These are phyloP conservation scores for Hucho hucho DNA, from an alignment of 2,113 vertebrate species.

Conservation along the genomic window DNA sequence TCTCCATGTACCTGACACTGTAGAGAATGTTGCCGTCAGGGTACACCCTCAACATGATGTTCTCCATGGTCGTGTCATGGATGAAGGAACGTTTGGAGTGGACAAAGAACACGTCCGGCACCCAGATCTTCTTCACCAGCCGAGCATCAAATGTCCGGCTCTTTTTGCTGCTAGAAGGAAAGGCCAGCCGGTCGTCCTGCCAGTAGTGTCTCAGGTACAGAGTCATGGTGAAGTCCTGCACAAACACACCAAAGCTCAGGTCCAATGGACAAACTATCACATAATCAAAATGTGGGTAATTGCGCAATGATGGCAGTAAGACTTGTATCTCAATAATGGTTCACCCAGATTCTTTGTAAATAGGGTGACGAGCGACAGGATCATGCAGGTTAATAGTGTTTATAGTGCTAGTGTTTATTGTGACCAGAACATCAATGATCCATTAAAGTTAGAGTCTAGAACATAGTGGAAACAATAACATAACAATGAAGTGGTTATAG, in stretches of 20 bases:
- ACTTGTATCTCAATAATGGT: no score
- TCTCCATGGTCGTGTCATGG: constrained; percentile 89
- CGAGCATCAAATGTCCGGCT: constrained; percentile 90
- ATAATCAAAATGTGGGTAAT: no score
- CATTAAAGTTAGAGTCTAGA: no score
- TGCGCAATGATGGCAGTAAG: no score
- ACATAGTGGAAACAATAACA: no score
- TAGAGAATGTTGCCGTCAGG: constrained; percentile 88
- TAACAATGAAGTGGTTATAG: no score
- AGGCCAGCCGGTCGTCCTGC: constrained; percentile 91
- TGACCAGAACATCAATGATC: no score
- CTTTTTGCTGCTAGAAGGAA: constrained; percentile 87
- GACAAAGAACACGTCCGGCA: constrained; percentile 91
- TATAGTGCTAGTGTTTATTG: no score
- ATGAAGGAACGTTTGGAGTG: constrained; percentile 92
- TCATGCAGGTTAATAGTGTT: no score
- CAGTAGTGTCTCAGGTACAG: constrained; percentile 93
- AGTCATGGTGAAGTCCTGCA: constrained; percentile 92
- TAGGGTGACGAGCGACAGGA: no score
- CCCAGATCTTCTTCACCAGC: constrained; percentile 91
- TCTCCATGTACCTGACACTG: constrained; percentile 78
- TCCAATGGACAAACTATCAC: neutral
- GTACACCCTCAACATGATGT: constrained; percentile 85
- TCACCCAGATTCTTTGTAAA: no score
- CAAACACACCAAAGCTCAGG: constrained; percentile 15